Evolutionary conservation across 2,797 vertebrate species (phyloP), one percentile per base, ranked within the genome.

Genomic region (Pseudomugil tenellus): DNA sequence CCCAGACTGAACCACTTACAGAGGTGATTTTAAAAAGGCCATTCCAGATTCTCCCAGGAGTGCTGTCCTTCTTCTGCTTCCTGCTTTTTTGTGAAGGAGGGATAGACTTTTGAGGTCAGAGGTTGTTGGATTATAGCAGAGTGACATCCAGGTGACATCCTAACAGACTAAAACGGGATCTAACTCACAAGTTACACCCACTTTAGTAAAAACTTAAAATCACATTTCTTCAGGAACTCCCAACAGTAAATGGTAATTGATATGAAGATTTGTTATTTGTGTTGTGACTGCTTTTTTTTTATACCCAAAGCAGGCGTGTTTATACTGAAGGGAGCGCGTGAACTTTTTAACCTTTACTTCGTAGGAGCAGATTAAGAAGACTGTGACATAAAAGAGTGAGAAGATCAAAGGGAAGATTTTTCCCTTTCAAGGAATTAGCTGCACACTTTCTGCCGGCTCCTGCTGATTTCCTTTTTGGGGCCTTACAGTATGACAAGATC

Each of bases 1-100:
- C 72, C 77, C 89, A 91, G 77, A 69, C 89, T 86, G 82, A 90
- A 89, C 65, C 86, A 79, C 86, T 90, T 88, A 89, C 72, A 57
- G 69, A 77, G 69, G 84, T 85, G 81, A 88, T 92, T 48, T 87
- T 88, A 88, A 87, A n/a, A 84, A 79, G 79, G 58, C 79, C 63
- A 63, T 84, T 86, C 84, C 72, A 76, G 67, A 78, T 81, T 57
- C 43, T 90, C 89, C 80, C 83, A 48, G 54, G 83, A 86, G 89
- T 75, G 57, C 77, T 61, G 76, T 88, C 83, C 77, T 72, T 89
- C 80, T 85, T 86, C 43, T 86, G 72, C 71, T 85, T 89, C 85
- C 83, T 87, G 79, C 60, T 79, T 63, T 79, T 73, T 58, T 70
- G 59, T 62, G 53, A 29, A 69, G 73, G 77, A 74, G 52, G 80